Base-by-base conservation (phyloP, 2,113 vertebrate genomes). In the Laterallus jamaicensis region DNA sequence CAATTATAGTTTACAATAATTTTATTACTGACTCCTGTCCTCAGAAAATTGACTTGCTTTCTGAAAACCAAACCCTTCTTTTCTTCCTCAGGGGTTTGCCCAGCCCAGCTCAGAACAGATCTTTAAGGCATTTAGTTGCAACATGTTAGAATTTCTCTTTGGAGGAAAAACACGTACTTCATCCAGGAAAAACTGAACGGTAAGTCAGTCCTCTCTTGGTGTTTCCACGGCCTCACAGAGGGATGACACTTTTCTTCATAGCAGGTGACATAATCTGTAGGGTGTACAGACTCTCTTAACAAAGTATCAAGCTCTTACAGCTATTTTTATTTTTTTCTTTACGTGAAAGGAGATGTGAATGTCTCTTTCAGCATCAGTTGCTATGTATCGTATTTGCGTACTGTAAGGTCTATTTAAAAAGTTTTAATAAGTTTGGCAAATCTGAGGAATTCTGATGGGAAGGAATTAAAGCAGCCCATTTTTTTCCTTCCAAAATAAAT, bases 401-500 rank as follows among this genome's bases (percentile, higher is more conserved):
- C 47, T 66, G 20, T 55, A 88, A 77, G 12, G 74, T 84, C 93
- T 94, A 66, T 91, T 94, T 6, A 83, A 88, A 81, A 77, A 29
- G 66, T 60, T 95, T 83, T 82, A 92, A 86, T 90, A 92, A 94
- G 60, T 59, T 81, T 42, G 86, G 82, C 24, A 94, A 92, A 92
- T 86, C 64, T 29, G 79, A 88, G 73, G 77, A 79, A 89, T 95
- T 93, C 81, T 94, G 94, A 93, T 85, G 81, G 78, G 78, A 75
- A 91, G 54, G 50, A 84, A 92, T 92, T 95, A 89, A 93, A 95
- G 54, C 40, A 5, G 21, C 58, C 86, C 18, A 32, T 64, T 91
- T 93, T 88, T 90, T 82, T 68, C n/a, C 79, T 74, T 91, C 92
- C 86, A 92, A 90, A 95, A 88, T 92, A 94, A 95, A 97, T 92